phyloP scores from a whole-genome alignment of 2,113 vertebrate genomes.

The Corynorhinus townsendii region DNA sequence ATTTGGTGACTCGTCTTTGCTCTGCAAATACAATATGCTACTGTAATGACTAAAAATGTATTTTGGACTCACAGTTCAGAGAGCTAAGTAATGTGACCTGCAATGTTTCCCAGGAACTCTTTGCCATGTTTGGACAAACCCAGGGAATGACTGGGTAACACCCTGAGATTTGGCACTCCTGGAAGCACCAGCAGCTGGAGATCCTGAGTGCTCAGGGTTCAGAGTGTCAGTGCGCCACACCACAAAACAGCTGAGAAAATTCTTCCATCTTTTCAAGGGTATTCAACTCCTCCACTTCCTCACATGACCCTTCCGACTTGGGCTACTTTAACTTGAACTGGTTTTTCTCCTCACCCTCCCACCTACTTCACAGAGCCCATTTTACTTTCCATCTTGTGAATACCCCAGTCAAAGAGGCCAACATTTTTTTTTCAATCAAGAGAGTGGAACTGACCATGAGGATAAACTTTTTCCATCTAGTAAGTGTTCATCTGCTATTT shows the following conservation, averaged over 20 bases:
- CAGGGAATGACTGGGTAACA: neutral
- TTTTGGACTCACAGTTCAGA: conserved; percentile 1
- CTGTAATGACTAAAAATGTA: neutral
- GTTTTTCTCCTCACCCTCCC: neutral
- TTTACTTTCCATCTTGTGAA: conserved; percentile 40
- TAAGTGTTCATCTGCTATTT: conserved; percentile 42
- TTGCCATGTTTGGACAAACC: conserved; percentile 31
- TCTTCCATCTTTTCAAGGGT: neutral
- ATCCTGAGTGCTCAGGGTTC: neutral
- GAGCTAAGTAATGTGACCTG: neutral
- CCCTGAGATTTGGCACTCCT: neutral
- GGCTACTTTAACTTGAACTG: neutral
- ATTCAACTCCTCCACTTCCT: neutral
- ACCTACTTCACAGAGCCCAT: conserved; percentile 1
- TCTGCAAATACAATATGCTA: neutral
- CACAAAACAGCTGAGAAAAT: neutral
- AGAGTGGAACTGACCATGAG: neutral
- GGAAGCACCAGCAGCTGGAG: neutral
- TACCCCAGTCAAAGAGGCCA: neutral
- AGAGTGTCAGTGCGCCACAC: neutral
- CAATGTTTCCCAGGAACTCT: conserved; percentile 1
- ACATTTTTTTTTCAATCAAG: conserved; percentile 5
- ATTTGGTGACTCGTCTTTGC: neutral
- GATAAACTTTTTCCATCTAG: conserved; percentile 30
- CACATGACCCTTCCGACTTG: neutral